Evolutionary conservation across 1,140 invertebrate species (phyloP), one percentile per base, ranked within the genome.

Genomic region (Drosophila sechellia): DNA sequence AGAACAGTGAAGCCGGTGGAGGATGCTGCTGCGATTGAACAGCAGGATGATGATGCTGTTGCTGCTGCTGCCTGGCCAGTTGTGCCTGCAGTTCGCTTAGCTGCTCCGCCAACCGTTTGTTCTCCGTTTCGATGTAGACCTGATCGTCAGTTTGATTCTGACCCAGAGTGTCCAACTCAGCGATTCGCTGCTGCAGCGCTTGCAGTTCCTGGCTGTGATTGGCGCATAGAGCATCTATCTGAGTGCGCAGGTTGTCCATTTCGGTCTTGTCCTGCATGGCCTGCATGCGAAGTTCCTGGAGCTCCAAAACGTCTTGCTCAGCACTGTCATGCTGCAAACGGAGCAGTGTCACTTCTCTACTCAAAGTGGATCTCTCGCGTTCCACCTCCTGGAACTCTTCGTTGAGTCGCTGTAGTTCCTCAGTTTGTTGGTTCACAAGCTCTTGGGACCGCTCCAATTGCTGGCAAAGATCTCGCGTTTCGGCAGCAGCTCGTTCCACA

Each of bases 401-500:
- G 37, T 92, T 91, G 17, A 94, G 75, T 25, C 93, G 85, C n/a
- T 85, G 79, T 35, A 94, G 79, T 77, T 94, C 93, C 65, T 93
- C 93, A 5, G 15, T 71, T 90, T 80, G 94, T 42, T 94, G 92
- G 63, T 79, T 12, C 90, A 93, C 77, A 94, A 94, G 79, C 45
- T 93, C 93, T 52, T 94, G 79, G 0, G 94, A 75, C 77, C 93
- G 92, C 80, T 94, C 73, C 92, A 93, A 60, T 73, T 72, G 92
- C 92, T 95, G 92, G 90, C 69, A n/a, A 0, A 93, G 52, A 5
- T 86, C 77, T 45, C 93, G 93, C 6, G 92, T 93, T 84, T 95
- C 93, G 73, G 93, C 93, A 27, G 94, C 91, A 37, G 94, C 78
- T 39, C 93, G 93, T 78, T 94, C 93, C 57, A 95, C 93, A 87